phyloP scores from a whole-genome alignment of 2,888 invertebrate species.

The Acanthosepion pharaonis region DNA sequence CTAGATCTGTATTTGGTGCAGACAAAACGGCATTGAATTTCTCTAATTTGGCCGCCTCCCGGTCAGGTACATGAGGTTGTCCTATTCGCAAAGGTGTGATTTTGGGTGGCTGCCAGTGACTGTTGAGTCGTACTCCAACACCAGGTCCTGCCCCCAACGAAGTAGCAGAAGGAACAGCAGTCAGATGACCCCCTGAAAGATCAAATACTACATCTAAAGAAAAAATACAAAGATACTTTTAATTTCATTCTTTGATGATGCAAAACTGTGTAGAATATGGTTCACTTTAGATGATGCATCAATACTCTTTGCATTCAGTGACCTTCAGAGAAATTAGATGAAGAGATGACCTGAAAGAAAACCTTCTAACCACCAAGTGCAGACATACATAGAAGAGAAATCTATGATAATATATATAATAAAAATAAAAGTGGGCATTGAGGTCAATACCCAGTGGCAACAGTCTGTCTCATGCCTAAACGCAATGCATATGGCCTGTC shows the following conservation, averaged over 20 bases:
- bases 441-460: too few relatives aligned
- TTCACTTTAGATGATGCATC: too few relatives aligned
- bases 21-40: slow-evolving; percentile 88
- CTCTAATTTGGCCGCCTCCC: slow-evolving; percentile 83
- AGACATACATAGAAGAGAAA: too few relatives aligned
- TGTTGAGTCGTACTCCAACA: slow-evolving; percentile 71
- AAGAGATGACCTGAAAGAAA: too few relatives aligned
- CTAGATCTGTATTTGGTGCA: slow-evolving; percentile 84
- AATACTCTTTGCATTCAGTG: too few relatives aligned
- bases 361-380: too few relatives aligned
- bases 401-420: too few relatives aligned
- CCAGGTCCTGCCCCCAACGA: slow-evolving; percentile 71
- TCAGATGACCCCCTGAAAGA: slow-evolving; percentile 50
- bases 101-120: slow-evolving; percentile 64
- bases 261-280: neutral
- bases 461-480: too few relatives aligned
- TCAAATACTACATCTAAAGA: neutral
- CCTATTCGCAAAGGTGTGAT: slow-evolving; percentile 64
- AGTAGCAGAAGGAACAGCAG: slow-evolving; percentile 51
- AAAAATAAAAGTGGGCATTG: too few relatives aligned
- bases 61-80: slow-evolving; percentile 69
- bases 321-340: too few relatives aligned
- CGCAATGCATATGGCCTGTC: too few relatives aligned
- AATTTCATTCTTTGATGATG: neutral
- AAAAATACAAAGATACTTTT: neutral